Conservation (phyloP, 2,113 vertebrate species). For the Galbula dea region DNA sequence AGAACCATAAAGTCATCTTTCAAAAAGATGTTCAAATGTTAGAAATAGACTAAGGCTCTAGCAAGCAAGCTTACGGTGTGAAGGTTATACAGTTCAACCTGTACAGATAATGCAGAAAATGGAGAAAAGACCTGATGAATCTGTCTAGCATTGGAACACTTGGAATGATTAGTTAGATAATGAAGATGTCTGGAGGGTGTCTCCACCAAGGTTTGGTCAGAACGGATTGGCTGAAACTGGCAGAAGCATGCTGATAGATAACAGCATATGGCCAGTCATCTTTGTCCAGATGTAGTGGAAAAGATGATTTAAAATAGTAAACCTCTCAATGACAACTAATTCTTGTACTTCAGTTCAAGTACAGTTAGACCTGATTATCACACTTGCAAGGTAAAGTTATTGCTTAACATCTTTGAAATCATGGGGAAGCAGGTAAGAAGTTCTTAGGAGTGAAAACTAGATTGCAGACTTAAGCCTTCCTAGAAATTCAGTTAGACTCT, state of each 20-base stretch:
- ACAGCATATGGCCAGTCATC: background rate
- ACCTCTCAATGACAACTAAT: background rate
- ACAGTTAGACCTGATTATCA: background rate
- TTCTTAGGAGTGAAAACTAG: background rate
- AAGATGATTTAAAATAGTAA: background rate
- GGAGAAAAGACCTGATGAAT: background rate
- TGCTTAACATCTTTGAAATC: background rate
- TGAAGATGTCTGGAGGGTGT: background rate
- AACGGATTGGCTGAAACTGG: background rate
- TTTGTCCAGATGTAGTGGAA: background rate
- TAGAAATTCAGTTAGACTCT: background rate
- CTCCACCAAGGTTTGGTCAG: background rate
- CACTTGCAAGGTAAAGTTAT: background rate
- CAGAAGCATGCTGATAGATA: background rate
- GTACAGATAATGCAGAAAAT: background rate
- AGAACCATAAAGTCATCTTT: background rate
- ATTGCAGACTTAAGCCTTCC: background rate
- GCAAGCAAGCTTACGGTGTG: background rate
- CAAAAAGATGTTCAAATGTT: background rate
- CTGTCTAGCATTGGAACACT: background rate
- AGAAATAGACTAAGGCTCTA: background rate
- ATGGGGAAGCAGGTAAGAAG: background rate
- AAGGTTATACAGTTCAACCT: background rate
- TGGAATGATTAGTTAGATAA: background rate
- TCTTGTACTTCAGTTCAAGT: background rate